Evolutionary conservation across 2,888 invertebrate species (phyloP), one percentile per base, ranked within the genome.

Genomic region (Ophonus ardosiacus): DNA sequence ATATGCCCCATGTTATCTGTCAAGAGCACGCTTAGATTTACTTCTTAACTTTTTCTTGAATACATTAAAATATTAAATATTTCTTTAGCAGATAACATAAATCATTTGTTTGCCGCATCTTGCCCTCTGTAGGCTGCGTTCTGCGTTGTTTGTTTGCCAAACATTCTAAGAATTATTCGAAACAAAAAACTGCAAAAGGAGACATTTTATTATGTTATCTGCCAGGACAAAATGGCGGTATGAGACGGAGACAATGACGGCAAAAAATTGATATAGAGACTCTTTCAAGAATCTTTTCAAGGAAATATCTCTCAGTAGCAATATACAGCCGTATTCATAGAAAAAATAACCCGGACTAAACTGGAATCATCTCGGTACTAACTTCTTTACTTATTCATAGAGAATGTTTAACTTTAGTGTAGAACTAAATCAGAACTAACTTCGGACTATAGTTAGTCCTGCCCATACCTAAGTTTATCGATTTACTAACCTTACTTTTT

Each of bases 1-100:
- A 90, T 90, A 90, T 90, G 89, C 88, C 89, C 89, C 88, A 89
- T 89, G 88, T 88, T 87, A 88, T 87, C 87, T 86, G 88, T 88
- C 88, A 88, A 86, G 87, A 87, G 87, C 88, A 89, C 88, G 87
- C 89, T 88, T 87, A 89, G 87, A 88, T 87, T 88, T 87, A 87
- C 87, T 88, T 88, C 88, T 88, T 87, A 87, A 88, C 87, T 86
- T 86, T 87, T 86, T 86, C 82, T 86, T 85, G 87, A 87, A 88
- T 88, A 88, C 86, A 87, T 88, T 88, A 87, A 87, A 88, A 87
- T 88, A 87, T 88, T 88, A 87, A 87, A 88, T 87, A 86, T 85
- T 85, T 86, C 86, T 86, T 86, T 81, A 84, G 85, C 76, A 83
- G 81, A 79, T 51, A 82, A 18, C 76, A 85, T 87, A 86, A 87